These are phyloP conservation scores for Pyrrhosoma nymphula DNA, from an alignment of 2,888 invertebrate genomes.

Conservation along the genomic window DNA sequence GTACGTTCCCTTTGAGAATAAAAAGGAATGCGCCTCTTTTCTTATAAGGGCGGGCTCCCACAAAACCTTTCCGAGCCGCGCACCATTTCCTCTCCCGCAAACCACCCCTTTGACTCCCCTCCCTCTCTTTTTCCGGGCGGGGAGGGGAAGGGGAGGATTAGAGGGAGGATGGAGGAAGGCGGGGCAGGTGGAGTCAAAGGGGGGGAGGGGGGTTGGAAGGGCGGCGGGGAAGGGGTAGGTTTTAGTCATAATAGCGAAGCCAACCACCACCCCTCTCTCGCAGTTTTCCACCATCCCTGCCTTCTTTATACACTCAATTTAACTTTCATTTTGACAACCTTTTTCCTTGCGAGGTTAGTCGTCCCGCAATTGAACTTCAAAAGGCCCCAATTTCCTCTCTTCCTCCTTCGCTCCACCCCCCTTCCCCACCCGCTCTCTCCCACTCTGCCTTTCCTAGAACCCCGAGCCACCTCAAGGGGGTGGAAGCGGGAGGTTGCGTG, in stretches of 20 bases:
- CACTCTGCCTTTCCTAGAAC: not conserved
- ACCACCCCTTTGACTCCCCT: not conserved
- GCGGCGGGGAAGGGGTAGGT: not conserved
- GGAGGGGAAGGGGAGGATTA: too few relatives aligned
- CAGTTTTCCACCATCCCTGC: not conserved
- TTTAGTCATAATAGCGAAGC: constrained; percentile 17
- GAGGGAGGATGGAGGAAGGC: not conserved
- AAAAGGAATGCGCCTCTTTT: constrained; percentile 11
- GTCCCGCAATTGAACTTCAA: constrained; percentile 64
- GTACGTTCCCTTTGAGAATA: not conserved
- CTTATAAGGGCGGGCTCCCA: not conserved
- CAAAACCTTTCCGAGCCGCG: not conserved
- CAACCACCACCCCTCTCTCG: not conserved
- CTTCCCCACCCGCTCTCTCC: not conserved
- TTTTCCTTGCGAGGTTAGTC: constrained; percentile 49
- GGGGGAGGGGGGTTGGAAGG: not conserved
- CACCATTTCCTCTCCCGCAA: not conserved
- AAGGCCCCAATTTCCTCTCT: constrained; percentile 64
- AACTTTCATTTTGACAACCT: constrained; percentile 68
- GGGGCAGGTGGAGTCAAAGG: not conserved
- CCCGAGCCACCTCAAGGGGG: not conserved
- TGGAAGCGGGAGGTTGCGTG: not conserved
- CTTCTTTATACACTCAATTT: constrained; percentile 61
- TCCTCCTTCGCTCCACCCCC: not conserved
- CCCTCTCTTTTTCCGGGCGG: too few relatives aligned